These are phyloP conservation scores for Artemia sinica DNA, from an alignment of 2,888 invertebrate species.

Conservation along the genomic window DNA sequence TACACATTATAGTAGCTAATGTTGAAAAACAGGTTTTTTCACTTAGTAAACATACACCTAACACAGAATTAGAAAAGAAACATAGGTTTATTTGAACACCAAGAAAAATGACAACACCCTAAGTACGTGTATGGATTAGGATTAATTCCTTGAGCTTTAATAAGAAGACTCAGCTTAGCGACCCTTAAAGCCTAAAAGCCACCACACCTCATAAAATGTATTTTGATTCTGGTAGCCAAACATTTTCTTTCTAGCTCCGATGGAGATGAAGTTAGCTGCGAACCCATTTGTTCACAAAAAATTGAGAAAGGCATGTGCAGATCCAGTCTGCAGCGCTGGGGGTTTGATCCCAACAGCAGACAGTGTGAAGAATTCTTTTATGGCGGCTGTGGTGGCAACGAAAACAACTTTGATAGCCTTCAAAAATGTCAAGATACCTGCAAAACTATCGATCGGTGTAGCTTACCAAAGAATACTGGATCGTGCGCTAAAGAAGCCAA, in stretches of 20 bases:
- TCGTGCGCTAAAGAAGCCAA: background rate
- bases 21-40: no score
- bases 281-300: conserved; percentile 52
- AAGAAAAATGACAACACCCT: no score
- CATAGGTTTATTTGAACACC: no score
- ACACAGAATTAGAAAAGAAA: no score
- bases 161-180: no score
- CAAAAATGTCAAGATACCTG: conserved; percentile 39
- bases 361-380: conserved; percentile 31
- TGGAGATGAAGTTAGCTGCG: conserved; percentile 25
- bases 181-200: no score
- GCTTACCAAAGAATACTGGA: background rate
- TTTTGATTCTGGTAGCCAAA: no score
- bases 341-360: conserved; percentile 29
- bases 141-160: background rate
- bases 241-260: conserved; percentile 14
- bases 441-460: background rate
- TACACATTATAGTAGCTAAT: no score
- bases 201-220: no score
- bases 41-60: no score
- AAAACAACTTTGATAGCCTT: conserved; percentile 29
- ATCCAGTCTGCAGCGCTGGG: conserved; percentile 28
- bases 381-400: conserved; percentile 32
- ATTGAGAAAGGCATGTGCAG: conserved; percentile 43
- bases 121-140: background rate